Evolutionary conservation across 2,888 invertebrate species (phyloP).

Genomic region (Pollenia amentaria): DNA sequence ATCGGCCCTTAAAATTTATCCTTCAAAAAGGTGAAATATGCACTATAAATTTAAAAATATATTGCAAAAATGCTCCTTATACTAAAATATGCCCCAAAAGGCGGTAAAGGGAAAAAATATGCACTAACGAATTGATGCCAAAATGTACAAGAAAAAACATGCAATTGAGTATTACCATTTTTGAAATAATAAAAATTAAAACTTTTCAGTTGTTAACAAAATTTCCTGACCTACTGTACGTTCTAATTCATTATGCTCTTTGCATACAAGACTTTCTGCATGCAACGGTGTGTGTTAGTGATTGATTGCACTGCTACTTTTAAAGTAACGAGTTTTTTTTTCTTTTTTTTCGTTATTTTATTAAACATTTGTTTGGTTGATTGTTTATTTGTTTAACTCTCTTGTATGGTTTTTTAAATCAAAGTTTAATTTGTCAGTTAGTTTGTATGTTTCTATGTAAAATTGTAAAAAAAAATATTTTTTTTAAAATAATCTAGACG

Average conservation of each 20-base stretch:
- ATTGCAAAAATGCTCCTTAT: too few relatives aligned
- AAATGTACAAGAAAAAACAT: too few relatives aligned
- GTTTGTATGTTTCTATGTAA: constrained; percentile 8
- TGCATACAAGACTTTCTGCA: not conserved
- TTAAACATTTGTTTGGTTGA: not conserved
- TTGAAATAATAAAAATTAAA: not conserved
- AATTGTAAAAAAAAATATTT: not conserved
- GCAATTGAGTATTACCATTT: too few relatives aligned
- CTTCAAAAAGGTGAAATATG: too few relatives aligned
- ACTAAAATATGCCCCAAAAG: too few relatives aligned
- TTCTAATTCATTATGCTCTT: not conserved
- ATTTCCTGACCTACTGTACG: constrained; percentile 5
- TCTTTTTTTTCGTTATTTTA: constrained; percentile 25
- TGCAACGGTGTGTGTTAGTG: not conserved
- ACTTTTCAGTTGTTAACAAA: not conserved
- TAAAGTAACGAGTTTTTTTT: constrained; percentile 35
- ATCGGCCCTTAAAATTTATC: too few relatives aligned
- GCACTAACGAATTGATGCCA: too few relatives aligned
- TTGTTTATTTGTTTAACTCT: constrained; percentile 6
- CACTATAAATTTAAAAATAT: too few relatives aligned
- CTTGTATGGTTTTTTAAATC: not conserved
- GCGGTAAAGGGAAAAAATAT: too few relatives aligned
- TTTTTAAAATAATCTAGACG: constrained; percentile 43
- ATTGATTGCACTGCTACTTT: constrained; percentile 10
- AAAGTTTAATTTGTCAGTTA: not conserved